Conservation (phyloP, 2,888 invertebrate species). For the Phoronis australis region DNA sequence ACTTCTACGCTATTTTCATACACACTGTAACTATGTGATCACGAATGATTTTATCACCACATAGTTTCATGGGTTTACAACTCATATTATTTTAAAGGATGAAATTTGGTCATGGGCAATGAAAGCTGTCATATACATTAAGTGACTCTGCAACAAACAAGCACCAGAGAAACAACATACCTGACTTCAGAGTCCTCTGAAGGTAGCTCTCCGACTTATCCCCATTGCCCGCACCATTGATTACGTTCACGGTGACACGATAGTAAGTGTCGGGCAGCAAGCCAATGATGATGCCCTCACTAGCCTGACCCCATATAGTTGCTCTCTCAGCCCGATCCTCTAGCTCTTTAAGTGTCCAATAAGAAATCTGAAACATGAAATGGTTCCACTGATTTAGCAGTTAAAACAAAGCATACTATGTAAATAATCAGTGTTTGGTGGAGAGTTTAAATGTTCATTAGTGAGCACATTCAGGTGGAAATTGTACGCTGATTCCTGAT, state of each 20-base stretch:
- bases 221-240: constrained; percentile 92
- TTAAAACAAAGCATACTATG: neutral
- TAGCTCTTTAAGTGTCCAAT: constrained; percentile 74
- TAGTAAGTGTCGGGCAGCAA: constrained; percentile 89
- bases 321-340: constrained; percentile 62
- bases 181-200: constrained; percentile 53
- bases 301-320: constrained; percentile 65
- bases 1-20: too few relatives aligned
- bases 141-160: too few relatives aligned
- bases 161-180: too few relatives aligned
- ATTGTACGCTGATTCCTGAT: too few relatives aligned
- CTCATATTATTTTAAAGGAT: too few relatives aligned
- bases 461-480: neutral
- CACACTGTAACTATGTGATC: too few relatives aligned
- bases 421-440: neutral
- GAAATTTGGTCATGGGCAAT: neutral
- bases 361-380: constrained; percentile 65
- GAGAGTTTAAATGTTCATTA: neutral
- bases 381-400: too few relatives aligned
- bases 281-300: constrained; percentile 88
- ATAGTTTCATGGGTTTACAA: too few relatives aligned
- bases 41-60: too few relatives aligned
- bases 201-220: constrained; percentile 86
- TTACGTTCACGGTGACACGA: constrained; percentile 87
- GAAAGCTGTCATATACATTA: neutral